These are phyloP conservation scores for Caprella mutica DNA, from an alignment of 2,888 invertebrate genomes.

Conservation along the genomic window DNA sequence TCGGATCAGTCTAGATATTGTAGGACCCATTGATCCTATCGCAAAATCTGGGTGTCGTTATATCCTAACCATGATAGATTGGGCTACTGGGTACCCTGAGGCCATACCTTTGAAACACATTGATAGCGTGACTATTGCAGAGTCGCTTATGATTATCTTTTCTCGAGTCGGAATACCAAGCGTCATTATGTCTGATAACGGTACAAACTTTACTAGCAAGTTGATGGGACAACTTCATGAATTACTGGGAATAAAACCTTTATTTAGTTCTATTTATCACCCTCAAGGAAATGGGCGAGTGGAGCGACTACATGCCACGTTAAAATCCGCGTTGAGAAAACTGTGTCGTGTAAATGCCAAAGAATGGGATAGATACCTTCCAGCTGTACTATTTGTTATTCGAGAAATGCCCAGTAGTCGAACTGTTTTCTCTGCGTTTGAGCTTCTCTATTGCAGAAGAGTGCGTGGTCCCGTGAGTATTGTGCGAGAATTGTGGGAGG, in stretches of 20 bases:
- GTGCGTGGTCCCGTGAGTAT: constrained; percentile 7
- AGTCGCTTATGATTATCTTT: constrained; percentile 1
- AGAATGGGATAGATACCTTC: neutral
- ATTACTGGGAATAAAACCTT: neutral
- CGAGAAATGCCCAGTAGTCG: constrained; percentile 14
- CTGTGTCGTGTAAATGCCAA: neutral
- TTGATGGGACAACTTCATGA: neutral
- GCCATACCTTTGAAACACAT: constrained; percentile 5
- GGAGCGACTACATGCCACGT: constrained; percentile 7
- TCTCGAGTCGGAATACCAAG: neutral
- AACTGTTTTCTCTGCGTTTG: constrained; percentile 13
- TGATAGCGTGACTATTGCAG: neutral
- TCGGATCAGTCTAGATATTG: too few relatives aligned
- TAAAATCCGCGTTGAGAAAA: neutral
- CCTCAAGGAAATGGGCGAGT: constrained; percentile 4
- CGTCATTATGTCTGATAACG: neutral
- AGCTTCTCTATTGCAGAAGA: constrained; percentile 2
- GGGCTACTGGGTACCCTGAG: constrained; percentile 4
- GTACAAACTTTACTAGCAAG: neutral
- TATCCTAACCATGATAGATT: constrained; percentile 10
- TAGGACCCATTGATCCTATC: too few relatives aligned
- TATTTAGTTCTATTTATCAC: constrained; percentile 7
- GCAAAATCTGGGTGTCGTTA: too few relatives aligned
- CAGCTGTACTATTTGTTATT: constrained; percentile 7
- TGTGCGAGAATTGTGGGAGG: constrained; percentile 7